Conservation (phyloP, 2,113 vertebrate genomes). For the Pardalotus punctatus region DNA sequence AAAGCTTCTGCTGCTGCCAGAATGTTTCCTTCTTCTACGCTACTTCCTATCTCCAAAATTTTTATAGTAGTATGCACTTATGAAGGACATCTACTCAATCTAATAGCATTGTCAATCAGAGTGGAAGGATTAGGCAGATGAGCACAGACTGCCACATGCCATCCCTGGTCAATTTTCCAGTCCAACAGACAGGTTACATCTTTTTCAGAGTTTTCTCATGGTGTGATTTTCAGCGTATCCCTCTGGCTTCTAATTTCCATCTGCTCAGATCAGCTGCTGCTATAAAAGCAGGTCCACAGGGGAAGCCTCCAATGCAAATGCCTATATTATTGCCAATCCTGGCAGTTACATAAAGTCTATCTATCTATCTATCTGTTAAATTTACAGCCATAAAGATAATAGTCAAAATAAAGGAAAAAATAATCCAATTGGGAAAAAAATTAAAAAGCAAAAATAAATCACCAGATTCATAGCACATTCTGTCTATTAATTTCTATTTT, state of each 20-base stretch:
- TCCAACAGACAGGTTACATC: not conserved
- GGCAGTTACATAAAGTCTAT: not conserved
- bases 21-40: not conserved
- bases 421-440: not conserved
- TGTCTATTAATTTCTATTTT: not conserved
- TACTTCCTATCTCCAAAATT: not conserved
- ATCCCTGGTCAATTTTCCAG: not conserved
- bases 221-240: not conserved
- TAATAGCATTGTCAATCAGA: not conserved
- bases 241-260: slow-evolving; percentile 25
- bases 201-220: not conserved
- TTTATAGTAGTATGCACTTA: not conserved
- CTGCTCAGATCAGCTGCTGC: slow-evolving; percentile 11
- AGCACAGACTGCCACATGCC: not conserved
- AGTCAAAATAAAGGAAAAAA: not conserved
- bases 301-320: not conserved
- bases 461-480: not conserved
- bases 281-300: not conserved
- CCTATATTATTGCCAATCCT: not conserved
- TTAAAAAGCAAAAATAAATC: not conserved
- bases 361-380: not conserved
- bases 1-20: not conserved
- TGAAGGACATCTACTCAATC: not conserved
- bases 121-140: not conserved
- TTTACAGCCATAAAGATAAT: not conserved